Evolutionary conservation across 2,888 invertebrate genomes (phyloP).

Genomic region (Glaucopsyche alexis): DNA sequence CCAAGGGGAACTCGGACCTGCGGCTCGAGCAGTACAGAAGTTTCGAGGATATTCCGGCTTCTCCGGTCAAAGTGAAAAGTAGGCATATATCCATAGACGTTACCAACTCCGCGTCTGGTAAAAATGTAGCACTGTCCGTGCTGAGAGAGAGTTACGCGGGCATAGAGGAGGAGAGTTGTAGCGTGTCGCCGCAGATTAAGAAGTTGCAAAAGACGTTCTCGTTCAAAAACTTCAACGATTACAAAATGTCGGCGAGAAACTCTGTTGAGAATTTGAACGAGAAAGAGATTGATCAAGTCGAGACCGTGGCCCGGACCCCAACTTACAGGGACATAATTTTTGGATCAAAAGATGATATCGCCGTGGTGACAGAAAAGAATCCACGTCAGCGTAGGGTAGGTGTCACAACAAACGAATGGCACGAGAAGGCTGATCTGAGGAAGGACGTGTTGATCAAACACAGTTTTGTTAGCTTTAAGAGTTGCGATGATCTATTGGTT

Average conservation of each 20-base stretch:
- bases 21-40: constrained; percentile 56
- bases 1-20: constrained; percentile 44
- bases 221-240: constrained; percentile 45
- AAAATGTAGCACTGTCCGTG: constrained; percentile 53
- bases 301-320: constrained; percentile 37
- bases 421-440: constrained; percentile 52
- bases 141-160: constrained; percentile 62
- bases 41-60: constrained; percentile 70
- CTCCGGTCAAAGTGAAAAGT: constrained; percentile 62
- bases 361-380: constrained; percentile 39
- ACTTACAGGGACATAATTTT: constrained; percentile 52
- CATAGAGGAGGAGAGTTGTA: constrained; percentile 49
- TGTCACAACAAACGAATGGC: constrained; percentile 48
- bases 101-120: constrained; percentile 44
- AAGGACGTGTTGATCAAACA: constrained; percentile 56
- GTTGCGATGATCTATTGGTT: constrained; percentile 53
- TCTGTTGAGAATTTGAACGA: constrained; percentile 41
- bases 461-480: constrained; percentile 51
- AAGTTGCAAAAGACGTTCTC: constrained; percentile 62
- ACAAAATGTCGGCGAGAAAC: constrained; percentile 46
- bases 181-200: constrained; percentile 58
- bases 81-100: constrained; percentile 65
- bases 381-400: constrained; percentile 52
- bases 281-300: background rate
- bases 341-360: constrained; percentile 42